These are phyloP conservation scores for Diloba caeruleocephala DNA, from an alignment of 2,888 invertebrate species.

Conservation along the genomic window DNA sequence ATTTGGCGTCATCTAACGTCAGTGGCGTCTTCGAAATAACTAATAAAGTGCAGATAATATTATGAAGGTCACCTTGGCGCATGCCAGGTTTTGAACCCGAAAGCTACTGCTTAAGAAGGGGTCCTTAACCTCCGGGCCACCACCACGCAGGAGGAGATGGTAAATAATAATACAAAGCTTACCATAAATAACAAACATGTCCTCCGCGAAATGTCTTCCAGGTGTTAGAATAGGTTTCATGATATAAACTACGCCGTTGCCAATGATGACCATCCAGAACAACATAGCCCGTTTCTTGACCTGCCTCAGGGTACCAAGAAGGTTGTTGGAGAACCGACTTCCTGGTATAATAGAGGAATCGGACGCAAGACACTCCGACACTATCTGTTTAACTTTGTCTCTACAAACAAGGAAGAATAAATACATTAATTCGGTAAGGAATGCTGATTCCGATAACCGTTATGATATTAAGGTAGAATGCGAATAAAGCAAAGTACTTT, in stretches of 20 bases:
- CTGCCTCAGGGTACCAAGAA: constrained; percentile 54
- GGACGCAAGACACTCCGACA: constrained; percentile 57
- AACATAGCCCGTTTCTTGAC: constrained; percentile 69
- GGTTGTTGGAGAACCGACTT: constrained; percentile 64
- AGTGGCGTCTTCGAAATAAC: no score
- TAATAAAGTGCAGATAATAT: no score
- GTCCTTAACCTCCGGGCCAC: no score
- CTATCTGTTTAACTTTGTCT: constrained; percentile 57
- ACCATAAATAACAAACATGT: constrained; percentile 64
- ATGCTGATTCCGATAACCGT: no score
- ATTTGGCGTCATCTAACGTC: no score
- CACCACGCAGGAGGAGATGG: no score
- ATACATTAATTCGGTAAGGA: not conserved
- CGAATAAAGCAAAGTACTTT: no score
- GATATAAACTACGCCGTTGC: constrained; percentile 63
- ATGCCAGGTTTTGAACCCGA: no score
- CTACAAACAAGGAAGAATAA: constrained; percentile 45
- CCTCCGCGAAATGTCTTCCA: constrained; percentile 71
- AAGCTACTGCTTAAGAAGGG: no score
- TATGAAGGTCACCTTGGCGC: no score
- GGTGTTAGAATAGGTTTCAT: constrained; percentile 60
- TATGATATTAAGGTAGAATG: no score
- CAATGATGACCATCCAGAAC: constrained; percentile 67
- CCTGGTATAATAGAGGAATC: constrained; percentile 54
- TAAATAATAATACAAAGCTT: constrained; percentile 7